A percentile compares a stretch with the other conserved stretches of the same genome.
phyloP scores from a whole-genome alignment of 2,888 invertebrate genomes.

The Elmis aenea region DNA sequence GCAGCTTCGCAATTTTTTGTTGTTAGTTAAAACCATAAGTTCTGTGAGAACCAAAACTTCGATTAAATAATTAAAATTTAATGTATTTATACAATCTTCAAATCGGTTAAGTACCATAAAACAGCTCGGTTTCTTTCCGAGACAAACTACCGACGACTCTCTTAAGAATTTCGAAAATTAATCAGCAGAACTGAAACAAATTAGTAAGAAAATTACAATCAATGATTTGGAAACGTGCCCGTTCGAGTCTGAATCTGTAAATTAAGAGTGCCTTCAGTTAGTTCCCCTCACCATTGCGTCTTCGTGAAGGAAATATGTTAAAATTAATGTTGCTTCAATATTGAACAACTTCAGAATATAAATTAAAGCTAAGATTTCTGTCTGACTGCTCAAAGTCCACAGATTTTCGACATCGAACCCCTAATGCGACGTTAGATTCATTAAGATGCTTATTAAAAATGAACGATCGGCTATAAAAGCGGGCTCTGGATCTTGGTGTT shows the following conservation, averaged over 20 bases:
- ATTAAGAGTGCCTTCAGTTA: conserved; percentile 34
- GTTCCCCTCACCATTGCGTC: conserved; percentile 34
- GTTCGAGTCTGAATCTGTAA: conserved; percentile 33
- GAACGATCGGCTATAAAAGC: too few relatives aligned
- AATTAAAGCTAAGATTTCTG: conserved; percentile 18
- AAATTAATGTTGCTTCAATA: conserved; percentile 45
- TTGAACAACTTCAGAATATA: conserved; percentile 27
- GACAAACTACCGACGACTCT: too few relatives aligned
- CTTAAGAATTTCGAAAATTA: too few relatives aligned
- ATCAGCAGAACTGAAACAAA: conserved; percentile 34
- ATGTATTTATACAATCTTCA: too few relatives aligned
- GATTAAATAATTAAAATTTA: too few relatives aligned
- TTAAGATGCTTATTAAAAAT: too few relatives aligned
- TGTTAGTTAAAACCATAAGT: too few relatives aligned
- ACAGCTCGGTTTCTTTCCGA: too few relatives aligned
- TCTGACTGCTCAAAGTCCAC: conserved; percentile 7
- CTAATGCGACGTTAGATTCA: conserved; percentile 7
- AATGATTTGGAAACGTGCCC: conserved; percentile 41
- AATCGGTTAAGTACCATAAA: too few relatives aligned
- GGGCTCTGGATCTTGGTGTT: too few relatives aligned
- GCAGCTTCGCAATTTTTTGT: too few relatives aligned
- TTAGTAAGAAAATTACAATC: conserved; percentile 46
- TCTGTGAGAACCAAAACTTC: too few relatives aligned
- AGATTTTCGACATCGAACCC: conserved; percentile 3
- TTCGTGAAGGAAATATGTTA: conserved; percentile 40